Conservation (phyloP, 2,797 vertebrate genomes). For the Dicrostonyx torquatus region DNA sequence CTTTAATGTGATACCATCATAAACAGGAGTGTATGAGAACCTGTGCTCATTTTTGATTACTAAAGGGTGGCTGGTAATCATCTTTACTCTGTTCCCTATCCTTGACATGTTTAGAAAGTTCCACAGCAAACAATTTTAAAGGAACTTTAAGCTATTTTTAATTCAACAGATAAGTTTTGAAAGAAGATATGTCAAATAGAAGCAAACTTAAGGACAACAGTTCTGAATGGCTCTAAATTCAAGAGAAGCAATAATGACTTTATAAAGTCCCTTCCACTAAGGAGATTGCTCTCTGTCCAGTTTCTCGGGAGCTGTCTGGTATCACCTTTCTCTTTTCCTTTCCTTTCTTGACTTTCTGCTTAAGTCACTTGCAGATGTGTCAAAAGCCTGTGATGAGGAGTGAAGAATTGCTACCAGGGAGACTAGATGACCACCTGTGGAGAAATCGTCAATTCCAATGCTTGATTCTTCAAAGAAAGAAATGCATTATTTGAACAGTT, state of each 20-base stretch:
- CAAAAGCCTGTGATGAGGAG: neutral
- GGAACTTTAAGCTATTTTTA: slow-evolving; percentile 4
- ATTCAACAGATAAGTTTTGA: slow-evolving; percentile 23
- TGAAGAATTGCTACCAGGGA: slow-evolving; percentile 26
- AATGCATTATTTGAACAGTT: slow-evolving; percentile 76
- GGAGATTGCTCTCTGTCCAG: neutral
- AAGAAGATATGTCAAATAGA: neutral
- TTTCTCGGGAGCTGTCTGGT: neutral
- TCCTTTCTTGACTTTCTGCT: neutral
- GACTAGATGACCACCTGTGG: neutral
- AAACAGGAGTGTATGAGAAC: neutral
- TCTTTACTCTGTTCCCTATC: neutral
- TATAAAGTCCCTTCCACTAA: neutral
- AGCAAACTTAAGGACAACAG: neutral
- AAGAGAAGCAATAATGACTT: slow-evolving; percentile 17
- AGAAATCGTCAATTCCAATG: slow-evolving; percentile 50
- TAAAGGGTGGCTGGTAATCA: neutral
- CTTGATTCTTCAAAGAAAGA: slow-evolving; percentile 41
- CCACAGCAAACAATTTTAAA: neutral
- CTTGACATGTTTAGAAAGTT: neutral
- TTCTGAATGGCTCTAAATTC: neutral
- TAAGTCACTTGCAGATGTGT: neutral
- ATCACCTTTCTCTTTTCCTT: neutral
- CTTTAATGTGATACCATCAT: neutral
- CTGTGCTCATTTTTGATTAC: neutral